phyloP scores from a whole-genome alignment of 1,140 invertebrate species.

The Cryptotermes secundus region DNA sequence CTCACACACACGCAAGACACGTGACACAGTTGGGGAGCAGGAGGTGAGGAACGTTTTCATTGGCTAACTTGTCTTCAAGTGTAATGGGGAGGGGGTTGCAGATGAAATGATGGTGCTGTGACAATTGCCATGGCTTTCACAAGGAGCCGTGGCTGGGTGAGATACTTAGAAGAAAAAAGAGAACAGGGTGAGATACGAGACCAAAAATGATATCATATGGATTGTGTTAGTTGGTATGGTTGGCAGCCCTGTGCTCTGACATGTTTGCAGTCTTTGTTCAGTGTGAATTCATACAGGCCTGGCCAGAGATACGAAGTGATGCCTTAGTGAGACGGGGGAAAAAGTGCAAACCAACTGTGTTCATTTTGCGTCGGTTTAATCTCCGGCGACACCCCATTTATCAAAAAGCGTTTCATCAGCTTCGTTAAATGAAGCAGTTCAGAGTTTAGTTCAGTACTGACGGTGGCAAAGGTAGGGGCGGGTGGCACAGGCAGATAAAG shows the following conservation, averaged over 20 bases:
- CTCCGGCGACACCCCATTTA: background rate
- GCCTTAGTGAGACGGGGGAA: background rate
- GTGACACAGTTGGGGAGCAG: background rate
- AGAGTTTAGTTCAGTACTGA: background rate
- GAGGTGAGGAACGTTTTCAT: conserved; percentile 18
- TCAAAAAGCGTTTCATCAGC: background rate
- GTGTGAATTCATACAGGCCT: background rate
- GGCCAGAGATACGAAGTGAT: background rate
- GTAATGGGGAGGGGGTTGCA: background rate
- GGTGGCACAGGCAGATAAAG: no score
- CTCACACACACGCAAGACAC: conserved; percentile 12
- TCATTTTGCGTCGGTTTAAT: background rate
- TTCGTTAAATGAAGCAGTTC: background rate
- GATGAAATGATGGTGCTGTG: conserved; percentile 1
- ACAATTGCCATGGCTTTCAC: background rate
- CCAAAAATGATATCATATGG: conserved; percentile 20
- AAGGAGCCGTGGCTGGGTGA: background rate
- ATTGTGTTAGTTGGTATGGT: conserved; percentile 8
- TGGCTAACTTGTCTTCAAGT: conserved; percentile 16
- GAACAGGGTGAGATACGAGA: background rate
- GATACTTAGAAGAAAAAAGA: background rate
- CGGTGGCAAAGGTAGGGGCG: no score
- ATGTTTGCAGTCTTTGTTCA: background rate
- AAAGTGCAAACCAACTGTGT: background rate
- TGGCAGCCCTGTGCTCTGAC: background rate